These are phyloP conservation scores for Pseudococcus viburni DNA, from an alignment of 2,888 invertebrate species.

Conservation along the genomic window DNA sequence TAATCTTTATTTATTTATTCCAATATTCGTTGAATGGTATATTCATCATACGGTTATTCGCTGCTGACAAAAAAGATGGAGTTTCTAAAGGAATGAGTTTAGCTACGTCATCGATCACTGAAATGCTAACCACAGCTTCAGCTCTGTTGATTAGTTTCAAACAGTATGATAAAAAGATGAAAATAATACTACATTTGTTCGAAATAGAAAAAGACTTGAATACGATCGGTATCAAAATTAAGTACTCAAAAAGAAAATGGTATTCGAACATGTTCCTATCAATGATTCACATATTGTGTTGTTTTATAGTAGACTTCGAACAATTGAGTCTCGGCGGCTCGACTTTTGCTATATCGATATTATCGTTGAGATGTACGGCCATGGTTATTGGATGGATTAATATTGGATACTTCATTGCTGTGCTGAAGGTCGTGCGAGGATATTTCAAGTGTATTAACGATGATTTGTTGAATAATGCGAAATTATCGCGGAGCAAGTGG, in stretches of 20 bases:
- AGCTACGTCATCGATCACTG: constrained; percentile 36
- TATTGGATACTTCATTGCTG: neutral
- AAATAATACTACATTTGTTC: neutral
- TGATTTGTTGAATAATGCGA: neutral
- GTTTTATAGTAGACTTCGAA: neutral
- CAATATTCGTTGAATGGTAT: constrained; percentile 18
- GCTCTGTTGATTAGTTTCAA: neutral
- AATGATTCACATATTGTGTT: neutral
- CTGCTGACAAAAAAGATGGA: constrained; percentile 6
- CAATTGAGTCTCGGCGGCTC: neutral
- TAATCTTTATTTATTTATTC: neutral
- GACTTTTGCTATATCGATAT: neutral
- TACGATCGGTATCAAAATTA: neutral
- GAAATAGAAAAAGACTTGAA: constrained; percentile 6
- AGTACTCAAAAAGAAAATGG: constrained; percentile 6
- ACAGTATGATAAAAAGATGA: constrained; percentile 24
- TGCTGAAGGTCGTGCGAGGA: neutral
- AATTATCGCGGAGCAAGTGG: neutral
- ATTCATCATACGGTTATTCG: neutral
- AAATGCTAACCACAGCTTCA: constrained; percentile 4
- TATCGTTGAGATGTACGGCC: neutral
- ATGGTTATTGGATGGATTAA: neutral
- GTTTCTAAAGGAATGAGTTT: neutral
- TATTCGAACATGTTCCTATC: neutral
- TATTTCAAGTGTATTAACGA: constrained; percentile 8